Evolutionary conservation across 2,113 vertebrate genomes (phyloP).

Genomic region (Callithrix jacchus): DNA sequence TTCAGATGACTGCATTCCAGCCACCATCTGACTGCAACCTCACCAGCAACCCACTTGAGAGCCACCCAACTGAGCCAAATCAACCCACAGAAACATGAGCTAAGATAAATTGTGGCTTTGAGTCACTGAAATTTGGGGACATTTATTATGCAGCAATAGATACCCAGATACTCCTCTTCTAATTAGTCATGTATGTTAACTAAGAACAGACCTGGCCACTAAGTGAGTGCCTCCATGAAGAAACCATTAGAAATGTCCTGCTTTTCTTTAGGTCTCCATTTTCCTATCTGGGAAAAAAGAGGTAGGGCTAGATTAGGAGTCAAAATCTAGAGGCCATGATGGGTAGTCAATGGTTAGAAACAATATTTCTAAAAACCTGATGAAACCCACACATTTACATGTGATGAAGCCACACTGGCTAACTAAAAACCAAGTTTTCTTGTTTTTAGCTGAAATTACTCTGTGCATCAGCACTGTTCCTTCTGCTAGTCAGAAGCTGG

Average conservation of each 20-base stretch:
- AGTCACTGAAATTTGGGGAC: background rate
- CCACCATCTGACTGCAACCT: background rate
- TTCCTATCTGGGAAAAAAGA: background rate
- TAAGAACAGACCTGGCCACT: background rate
- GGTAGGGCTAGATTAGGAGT: background rate
- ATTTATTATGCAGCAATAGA: background rate
- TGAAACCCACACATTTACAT: background rate
- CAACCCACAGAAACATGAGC: background rate
- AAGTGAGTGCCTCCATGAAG: background rate
- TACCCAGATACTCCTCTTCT: background rate
- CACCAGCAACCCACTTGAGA: background rate
- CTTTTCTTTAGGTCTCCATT: background rate
- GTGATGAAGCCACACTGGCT: background rate
- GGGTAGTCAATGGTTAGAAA: background rate
- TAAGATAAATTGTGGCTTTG: background rate
- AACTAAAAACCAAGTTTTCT: background rate
- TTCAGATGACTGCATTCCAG: background rate
- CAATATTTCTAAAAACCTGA: background rate
- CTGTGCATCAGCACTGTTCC: background rate
- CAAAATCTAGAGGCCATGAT: background rate
- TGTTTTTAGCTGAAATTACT: background rate
- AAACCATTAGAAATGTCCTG: background rate
- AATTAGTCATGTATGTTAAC: background rate
- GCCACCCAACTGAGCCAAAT: background rate
- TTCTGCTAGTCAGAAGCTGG: slow-evolving; percentile 47